Percentiles rank a stretch among this genome's conserved stretches.
Evolutionary conservation across 2,797 vertebrate species (phyloP).

Genomic region (Limnodromus scolopaceus): DNA sequence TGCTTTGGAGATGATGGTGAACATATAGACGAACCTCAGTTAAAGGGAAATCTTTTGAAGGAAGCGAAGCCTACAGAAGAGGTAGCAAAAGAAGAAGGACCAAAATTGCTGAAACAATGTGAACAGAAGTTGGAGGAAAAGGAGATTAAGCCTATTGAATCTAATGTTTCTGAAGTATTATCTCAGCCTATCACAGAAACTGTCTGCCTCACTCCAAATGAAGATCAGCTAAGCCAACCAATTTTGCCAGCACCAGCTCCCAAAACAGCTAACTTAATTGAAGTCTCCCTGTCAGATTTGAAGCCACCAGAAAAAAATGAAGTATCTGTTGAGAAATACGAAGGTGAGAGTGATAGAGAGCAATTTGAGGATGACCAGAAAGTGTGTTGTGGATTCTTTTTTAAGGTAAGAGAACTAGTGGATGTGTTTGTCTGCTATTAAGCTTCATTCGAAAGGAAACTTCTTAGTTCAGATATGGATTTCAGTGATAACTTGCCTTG

Average conservation of each 20-base stretch:
- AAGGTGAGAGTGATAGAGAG: conserved; percentile 79
- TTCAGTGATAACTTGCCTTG: not conserved
- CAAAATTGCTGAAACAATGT: conserved; percentile 12
- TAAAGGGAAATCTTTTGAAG: conserved; percentile 70
- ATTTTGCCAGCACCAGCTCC: conserved; percentile 70
- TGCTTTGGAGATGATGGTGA: conserved; percentile 88
- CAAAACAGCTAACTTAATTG: conserved; percentile 87
- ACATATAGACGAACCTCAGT: conserved; percentile 57
- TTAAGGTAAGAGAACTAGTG: conserved; percentile 85
- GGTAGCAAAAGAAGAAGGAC: conserved; percentile 59
- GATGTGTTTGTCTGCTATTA: not conserved
- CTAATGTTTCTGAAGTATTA: conserved; percentile 88
- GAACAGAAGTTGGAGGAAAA: conserved; percentile 56
- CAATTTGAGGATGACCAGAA: conserved; percentile 89
- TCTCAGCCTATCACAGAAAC: conserved; percentile 89
- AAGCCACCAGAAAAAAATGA: conserved; percentile 86
- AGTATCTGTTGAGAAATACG: conserved; percentile 76
- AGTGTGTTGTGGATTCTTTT: conserved; percentile 95
- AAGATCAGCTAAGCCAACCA: conserved; percentile 80
- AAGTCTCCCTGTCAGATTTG: conserved; percentile 91
- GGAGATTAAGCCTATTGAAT: conserved; percentile 82
- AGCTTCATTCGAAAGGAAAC: not conserved
- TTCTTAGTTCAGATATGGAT: not conserved
- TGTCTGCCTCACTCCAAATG: conserved; percentile 85
- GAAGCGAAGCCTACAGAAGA: conserved; percentile 67